Percentiles rank a stretch among this genome's conserved stretches.
Evolutionary conservation across 2,797 vertebrate species (phyloP).

Genomic region (Thaleichthys pacificus): DNA sequence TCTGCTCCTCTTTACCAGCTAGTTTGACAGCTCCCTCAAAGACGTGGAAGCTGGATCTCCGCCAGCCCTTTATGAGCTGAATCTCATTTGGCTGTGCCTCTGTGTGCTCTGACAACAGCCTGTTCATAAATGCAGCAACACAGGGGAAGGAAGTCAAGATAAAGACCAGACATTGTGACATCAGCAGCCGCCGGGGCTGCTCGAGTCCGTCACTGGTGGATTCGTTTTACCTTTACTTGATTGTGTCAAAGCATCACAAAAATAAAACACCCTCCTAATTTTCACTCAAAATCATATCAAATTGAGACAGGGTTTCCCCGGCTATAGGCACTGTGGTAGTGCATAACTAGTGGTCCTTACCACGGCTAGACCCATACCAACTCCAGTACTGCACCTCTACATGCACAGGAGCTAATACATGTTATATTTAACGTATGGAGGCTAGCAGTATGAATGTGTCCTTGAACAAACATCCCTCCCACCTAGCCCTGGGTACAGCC

Average conservation of each 20-base stretch:
- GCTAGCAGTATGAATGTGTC: neutral
- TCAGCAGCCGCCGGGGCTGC: conserved; percentile 63
- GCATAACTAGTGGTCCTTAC: too few relatives aligned
- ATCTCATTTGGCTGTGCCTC: conserved; percentile 55
- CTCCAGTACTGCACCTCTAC: too few relatives aligned
- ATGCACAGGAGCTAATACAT: too few relatives aligned
- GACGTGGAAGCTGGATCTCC: conserved; percentile 34
- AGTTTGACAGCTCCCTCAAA: conserved; percentile 32
- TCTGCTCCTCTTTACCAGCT: conserved; percentile 9
- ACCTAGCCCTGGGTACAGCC: neutral
- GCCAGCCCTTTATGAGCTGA: conserved; percentile 60
- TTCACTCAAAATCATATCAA: too few relatives aligned
- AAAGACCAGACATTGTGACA: conserved; percentile 62
- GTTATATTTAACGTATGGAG: too few relatives aligned
- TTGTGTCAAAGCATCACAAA: too few relatives aligned
- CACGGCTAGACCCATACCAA: too few relatives aligned
- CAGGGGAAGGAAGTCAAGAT: conserved; percentile 57
- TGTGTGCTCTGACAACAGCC: conserved; percentile 43
- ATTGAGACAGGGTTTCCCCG: too few relatives aligned
- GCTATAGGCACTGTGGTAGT: too few relatives aligned
- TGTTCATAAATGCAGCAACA: conserved; percentile 68
- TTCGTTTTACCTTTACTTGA: too few relatives aligned
- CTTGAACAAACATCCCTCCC: neutral
- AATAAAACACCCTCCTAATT: too few relatives aligned
- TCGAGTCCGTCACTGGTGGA: conserved; percentile 59